Base-by-base conservation (phyloP, 1,140 invertebrate genomes). In the Drosophila bipectinata region DNA sequence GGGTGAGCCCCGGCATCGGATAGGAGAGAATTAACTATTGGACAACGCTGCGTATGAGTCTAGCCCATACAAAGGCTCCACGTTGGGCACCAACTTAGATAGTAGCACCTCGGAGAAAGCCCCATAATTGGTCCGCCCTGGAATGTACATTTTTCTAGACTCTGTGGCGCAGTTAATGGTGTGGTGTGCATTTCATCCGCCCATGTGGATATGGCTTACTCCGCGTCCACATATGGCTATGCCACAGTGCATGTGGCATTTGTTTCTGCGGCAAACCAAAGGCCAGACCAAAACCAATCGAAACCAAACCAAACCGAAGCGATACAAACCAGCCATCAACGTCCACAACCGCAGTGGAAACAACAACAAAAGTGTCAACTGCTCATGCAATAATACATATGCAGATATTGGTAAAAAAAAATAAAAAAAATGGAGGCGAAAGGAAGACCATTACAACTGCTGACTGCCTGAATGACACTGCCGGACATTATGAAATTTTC, bases 401-500 rank as follows among this genome's bases (percentile, higher is more conserved):
- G 55, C 69, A 55, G 32, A 51, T 49, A 54, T 56, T 21, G 15
- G 18, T n/a, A 18, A 8, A 45, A 18, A 47, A 47, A 18, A 18
- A 18, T 18, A 18, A 18, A 18, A 18, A 18, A 47, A 47, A 47
- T 10, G 3, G 9, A 3, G 5, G 8, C 3, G 15, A 3, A 44
- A 15, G 9, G 14, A 1, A 41, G n/a, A 41, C 30, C 41, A 24
- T 39, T 32, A 26, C 58, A 52, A 72, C 52, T 56, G 45, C 58
- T 41, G 72, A 67, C 47, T 64, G 73, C 45, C 61, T 61, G 62
- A 58, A 49, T 69, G 81, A 73, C 77, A 85, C 47, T 57, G 77
- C 79, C 48, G 52, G 63, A 69, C 68, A 81, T 87, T 81, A 87
- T 84, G 63, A 66, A 74, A 87, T 66, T 87, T 87, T 77, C 73